Evolutionary conservation across 2,113 vertebrate genomes (phyloP).

Genomic region (Tachysurus fulvidraco): DNA sequence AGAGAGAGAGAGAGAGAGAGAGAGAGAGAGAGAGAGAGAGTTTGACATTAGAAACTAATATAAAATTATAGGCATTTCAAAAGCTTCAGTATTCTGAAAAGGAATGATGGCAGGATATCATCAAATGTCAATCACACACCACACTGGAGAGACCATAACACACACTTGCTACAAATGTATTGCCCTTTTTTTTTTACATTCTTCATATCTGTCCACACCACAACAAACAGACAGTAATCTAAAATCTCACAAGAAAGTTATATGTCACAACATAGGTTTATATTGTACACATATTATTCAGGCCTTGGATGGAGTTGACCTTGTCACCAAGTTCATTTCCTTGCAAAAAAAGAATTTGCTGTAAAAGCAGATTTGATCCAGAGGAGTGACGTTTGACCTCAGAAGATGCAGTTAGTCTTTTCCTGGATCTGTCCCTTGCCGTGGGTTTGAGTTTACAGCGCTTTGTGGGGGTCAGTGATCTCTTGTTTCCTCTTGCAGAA

Average conservation of each 20-base stretch:
- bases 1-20: constrained; percentile 15
- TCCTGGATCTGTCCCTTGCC: constrained; percentile 9
- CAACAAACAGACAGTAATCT: neutral
- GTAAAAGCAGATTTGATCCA: constrained; percentile 4
- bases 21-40: neutral
- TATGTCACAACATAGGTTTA: neutral
- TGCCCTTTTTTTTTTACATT: neutral
- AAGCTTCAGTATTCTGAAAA: neutral
- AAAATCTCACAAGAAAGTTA: neutral
- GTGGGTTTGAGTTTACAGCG: constrained; percentile 26
- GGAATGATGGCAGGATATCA: neutral
- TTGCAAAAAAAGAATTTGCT: constrained; percentile 9
- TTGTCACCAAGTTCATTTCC: constrained; percentile 14
- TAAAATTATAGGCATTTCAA: neutral
- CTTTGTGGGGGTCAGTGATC: constrained; percentile 21
- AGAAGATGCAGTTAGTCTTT: constrained; percentile 14
- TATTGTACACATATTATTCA: neutral
- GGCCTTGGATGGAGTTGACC: neutral
- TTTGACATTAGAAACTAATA: neutral
- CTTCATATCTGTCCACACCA: neutral
- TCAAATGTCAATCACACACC: neutral
- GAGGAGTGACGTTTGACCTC: constrained; percentile 3
- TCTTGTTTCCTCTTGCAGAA: constrained; percentile 30
- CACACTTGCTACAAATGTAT: neutral
- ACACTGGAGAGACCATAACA: neutral